Conservation (phyloP, 2,888 invertebrate genomes). For the Xanthostigma xanthostigma region DNA sequence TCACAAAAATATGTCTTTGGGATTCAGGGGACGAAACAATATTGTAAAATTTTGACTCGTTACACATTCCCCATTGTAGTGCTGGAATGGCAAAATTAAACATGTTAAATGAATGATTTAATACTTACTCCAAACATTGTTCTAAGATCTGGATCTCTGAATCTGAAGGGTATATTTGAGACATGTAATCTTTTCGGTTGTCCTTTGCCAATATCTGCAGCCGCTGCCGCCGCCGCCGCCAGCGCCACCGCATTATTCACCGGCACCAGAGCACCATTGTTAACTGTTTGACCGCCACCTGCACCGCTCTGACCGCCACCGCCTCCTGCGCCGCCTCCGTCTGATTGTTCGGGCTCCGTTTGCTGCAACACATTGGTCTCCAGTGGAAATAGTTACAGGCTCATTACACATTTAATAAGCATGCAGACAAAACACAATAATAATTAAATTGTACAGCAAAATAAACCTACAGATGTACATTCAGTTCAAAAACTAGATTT, state of each 20-base stretch:
- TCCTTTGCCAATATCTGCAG: slow-evolving; percentile 41
- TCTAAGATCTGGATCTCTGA: slow-evolving; percentile 95
- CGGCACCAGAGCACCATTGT: slow-evolving; percentile 35
- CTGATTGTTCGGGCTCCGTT: slow-evolving; percentile 39
- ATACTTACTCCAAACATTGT: slow-evolving; percentile 94
- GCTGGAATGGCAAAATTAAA: too few relatives aligned
- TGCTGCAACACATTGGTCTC: slow-evolving; percentile 44
- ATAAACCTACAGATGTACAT: too few relatives aligned
- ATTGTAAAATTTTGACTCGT: too few relatives aligned
- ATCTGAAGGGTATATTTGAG: slow-evolving; percentile 99
- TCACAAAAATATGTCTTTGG: too few relatives aligned
- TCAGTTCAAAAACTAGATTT: too few relatives aligned
- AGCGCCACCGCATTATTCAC: slow-evolving; percentile 28
- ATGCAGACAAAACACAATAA: slow-evolving; percentile 7
- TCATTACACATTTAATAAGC: slow-evolving; percentile 2
- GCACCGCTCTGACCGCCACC: slow-evolving; percentile 28
- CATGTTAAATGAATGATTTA: background rate
- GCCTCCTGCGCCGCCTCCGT: slow-evolving; percentile 26
- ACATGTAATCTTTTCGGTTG: slow-evolving; percentile 95
- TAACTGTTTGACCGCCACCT: slow-evolving; percentile 25
- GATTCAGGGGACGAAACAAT: too few relatives aligned
- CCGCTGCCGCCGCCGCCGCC: slow-evolving; percentile 31
- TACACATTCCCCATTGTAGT: background rate
- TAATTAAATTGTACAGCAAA: background rate
- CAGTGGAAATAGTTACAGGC: slow-evolving; percentile 4